A percentile compares a stretch with the other conserved stretches of the same genome.
Conservation (phyloP, 2,888 invertebrate genomes). For the Urechis unicinctus region DNA sequence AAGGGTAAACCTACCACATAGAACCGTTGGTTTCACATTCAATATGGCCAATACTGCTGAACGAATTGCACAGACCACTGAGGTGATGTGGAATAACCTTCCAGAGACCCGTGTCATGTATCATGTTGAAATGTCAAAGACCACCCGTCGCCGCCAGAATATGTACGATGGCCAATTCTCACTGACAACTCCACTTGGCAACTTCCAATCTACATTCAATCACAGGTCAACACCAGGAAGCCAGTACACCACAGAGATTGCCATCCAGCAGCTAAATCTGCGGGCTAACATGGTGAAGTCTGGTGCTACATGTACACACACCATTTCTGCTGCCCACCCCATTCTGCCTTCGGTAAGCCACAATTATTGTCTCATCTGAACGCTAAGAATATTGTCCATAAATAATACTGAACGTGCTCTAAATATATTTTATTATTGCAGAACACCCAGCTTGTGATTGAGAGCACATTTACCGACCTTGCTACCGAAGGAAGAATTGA, state of each 20-base stretch:
- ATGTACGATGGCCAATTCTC: constrained; percentile 23
- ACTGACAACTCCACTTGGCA: constrained; percentile 8
- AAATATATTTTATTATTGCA: too few species aligned
- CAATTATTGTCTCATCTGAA: too few species aligned
- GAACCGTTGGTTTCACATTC: constrained; percentile 7
- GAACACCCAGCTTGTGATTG: not conserved
- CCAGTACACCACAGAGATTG: constrained; percentile 16
- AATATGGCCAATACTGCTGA: constrained; percentile 4
- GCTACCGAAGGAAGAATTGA: constrained; percentile 1
- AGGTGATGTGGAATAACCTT: constrained; percentile 15
- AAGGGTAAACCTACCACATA: constrained; percentile 5
- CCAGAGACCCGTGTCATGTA: constrained; percentile 20
- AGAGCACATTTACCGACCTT: not conserved
- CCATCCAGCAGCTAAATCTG: constrained; percentile 8
- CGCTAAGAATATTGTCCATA: too few species aligned
- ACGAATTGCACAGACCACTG: constrained; percentile 9
- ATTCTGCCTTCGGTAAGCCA: constrained; percentile 1
- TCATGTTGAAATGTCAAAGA: constrained; percentile 13
- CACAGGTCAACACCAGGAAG: constrained; percentile 12
- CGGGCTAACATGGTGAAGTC: constrained; percentile 13
- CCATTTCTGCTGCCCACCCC: constrained; percentile 14
- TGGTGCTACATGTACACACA: constrained; percentile 2
- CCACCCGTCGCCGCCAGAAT: constrained; percentile 16
- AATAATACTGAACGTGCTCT: too few species aligned
- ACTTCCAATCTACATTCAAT: constrained; percentile 6